Conservation (phyloP, 2,888 invertebrate species). For the Sarcophaga subvicina region DNA sequence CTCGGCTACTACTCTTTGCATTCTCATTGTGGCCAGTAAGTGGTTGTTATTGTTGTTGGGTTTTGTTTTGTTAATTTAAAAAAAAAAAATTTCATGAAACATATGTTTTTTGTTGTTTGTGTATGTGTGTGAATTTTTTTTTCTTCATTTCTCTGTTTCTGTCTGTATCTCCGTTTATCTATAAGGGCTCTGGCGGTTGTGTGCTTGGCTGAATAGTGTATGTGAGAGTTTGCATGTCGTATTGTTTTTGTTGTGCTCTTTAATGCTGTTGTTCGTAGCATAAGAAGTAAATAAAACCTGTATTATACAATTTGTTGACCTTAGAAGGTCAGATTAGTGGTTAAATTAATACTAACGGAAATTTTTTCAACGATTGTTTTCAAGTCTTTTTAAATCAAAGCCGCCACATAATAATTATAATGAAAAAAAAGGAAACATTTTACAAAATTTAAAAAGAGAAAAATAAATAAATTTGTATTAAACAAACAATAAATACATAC, state of each 20-base stretch:
- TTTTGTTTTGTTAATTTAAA: slow-evolving; percentile 20
- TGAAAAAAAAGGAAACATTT: no score
- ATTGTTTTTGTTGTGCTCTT: not conserved
- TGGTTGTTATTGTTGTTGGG: slow-evolving; percentile 11
- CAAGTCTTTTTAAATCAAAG: no score
- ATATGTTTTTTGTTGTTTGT: slow-evolving; percentile 50
- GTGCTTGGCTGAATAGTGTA: no score
- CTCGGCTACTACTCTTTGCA: no score
- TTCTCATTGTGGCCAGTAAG: not conserved
- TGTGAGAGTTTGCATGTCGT: not conserved
- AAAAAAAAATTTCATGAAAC: slow-evolving; percentile 42
- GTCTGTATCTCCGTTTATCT: slow-evolving; percentile 8
- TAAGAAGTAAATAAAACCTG: slow-evolving; percentile 58
- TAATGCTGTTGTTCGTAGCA: slow-evolving; percentile 19
- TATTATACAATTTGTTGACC: slow-evolving; percentile 67
- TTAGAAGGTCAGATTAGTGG: slow-evolving; percentile 66
- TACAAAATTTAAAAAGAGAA: no score
- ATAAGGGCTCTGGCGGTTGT: no score
- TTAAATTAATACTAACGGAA: slow-evolving; percentile 52
- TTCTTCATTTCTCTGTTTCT: not conserved
- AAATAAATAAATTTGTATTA: no score
- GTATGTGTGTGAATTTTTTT: not conserved
- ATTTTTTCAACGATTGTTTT: not conserved
- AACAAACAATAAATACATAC: no score
- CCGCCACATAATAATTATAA: no score